Evolutionary conservation across 2,797 vertebrate genomes (phyloP).

Genomic region (Rhynchotus rufescens): DNA sequence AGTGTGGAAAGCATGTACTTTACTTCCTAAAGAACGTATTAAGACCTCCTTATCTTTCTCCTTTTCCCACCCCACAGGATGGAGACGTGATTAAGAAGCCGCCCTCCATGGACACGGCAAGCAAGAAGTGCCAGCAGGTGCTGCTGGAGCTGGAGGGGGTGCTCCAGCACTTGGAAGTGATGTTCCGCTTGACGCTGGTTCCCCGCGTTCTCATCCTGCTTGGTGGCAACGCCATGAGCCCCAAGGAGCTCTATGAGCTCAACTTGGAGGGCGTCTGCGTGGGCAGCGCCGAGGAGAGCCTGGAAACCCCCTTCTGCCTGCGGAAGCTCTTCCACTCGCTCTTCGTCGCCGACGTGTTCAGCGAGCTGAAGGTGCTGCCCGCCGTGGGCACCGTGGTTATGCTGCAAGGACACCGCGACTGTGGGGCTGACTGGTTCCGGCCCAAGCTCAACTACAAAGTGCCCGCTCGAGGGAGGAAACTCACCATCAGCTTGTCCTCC

Average conservation of each 20-base stretch:
- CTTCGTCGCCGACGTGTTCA: conserved; percentile 92
- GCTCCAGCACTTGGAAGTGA: conserved; percentile 87
- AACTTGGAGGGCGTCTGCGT: conserved; percentile 87
- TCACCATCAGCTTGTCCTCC: conserved; percentile 86
- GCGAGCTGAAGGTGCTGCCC: conserved; percentile 85
- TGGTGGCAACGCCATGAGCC: conserved; percentile 87
- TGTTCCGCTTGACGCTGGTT: conserved; percentile 90
- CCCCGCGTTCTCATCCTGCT: conserved; percentile 92
- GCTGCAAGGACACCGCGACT: conserved; percentile 89
- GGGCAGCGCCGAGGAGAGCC: conserved; percentile 78
- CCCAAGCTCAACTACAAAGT: conserved; percentile 93
- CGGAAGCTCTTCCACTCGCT: conserved; percentile 91
- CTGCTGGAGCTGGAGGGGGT: conserved; percentile 89
- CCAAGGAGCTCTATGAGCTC: conserved; percentile 93
- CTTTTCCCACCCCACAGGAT: conserved; percentile 64
- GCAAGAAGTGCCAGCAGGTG: conserved; percentile 86
- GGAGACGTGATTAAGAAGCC: conserved; percentile 78
- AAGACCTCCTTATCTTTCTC: neutral
- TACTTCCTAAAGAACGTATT: neutral
- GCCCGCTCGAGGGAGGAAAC: conserved; percentile 86
- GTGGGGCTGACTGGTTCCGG: conserved; percentile 91
- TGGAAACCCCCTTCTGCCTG: conserved; percentile 86
- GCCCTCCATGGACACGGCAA: conserved; percentile 52
- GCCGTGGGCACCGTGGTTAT: conserved; percentile 87
- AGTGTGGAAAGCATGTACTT: too few species aligned